Evolutionary conservation across 2,113 vertebrate genomes (phyloP).

Genomic region (Scartelaos histophorus): DNA sequence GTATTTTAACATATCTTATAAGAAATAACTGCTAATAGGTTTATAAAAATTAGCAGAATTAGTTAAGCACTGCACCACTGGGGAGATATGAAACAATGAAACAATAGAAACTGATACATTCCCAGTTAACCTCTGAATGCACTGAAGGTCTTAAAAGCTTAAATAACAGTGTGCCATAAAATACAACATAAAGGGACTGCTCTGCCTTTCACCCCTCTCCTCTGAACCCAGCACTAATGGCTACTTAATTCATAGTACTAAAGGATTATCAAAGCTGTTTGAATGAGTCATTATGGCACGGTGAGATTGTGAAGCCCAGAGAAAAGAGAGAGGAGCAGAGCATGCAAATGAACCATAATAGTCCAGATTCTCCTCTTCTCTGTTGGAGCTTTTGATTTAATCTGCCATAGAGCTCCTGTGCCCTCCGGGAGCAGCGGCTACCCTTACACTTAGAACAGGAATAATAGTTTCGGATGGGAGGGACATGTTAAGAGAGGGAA

Average conservation of each 20-base stretch:
- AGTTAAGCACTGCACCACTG: not conserved
- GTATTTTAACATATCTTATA: not conserved
- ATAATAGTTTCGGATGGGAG: conserved; percentile 59
- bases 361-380: conserved; percentile 40
- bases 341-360: conserved; percentile 67
- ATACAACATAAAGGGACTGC: conserved; percentile 8
- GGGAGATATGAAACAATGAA: not conserved
- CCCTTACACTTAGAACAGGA: conserved; percentile 49
- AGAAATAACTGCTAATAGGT: not conserved
- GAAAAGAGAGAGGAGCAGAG: conserved; percentile 43
- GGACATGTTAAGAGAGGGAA: conserved; percentile 38
- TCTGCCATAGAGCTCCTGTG: conserved; percentile 47
- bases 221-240: conserved; percentile 54
- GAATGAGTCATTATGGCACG: conserved; percentile 68
- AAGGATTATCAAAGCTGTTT: conserved; percentile 71
- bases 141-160: conserved; percentile 1
- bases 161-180: conserved; percentile 10
- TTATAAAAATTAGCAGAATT: not conserved
- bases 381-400: conserved; percentile 53
- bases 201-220: conserved; percentile 30
- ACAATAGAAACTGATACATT: not conserved
- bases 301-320: conserved; percentile 51
- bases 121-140: not conserved
- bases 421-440: conserved; percentile 35
- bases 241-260: conserved; percentile 66